phyloP scores from a whole-genome alignment of 1,140 invertebrate species.

The Dreissena rostriformis region DNA sequence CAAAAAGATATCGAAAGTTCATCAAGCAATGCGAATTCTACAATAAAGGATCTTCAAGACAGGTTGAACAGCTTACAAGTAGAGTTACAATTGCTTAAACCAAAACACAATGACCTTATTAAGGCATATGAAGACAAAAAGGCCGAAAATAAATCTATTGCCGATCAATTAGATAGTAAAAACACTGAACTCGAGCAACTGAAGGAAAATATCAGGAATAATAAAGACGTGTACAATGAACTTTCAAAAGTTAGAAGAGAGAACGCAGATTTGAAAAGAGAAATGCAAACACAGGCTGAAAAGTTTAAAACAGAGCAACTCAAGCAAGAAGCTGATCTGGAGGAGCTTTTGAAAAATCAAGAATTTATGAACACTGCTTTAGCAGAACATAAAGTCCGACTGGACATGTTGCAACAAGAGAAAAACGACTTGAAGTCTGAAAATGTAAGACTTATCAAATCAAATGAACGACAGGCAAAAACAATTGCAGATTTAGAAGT shows the following conservation, averaged over 20 bases:
- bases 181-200: slow-evolving; percentile 36
- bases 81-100: slow-evolving; percentile 47
- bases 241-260: slow-evolving; percentile 39
- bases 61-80: slow-evolving; percentile 34
- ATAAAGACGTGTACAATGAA: slow-evolving; percentile 53
- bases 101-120: slow-evolving; percentile 41
- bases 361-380: slow-evolving; percentile 53
- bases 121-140: slow-evolving; percentile 38
- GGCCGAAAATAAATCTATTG: slow-evolving; percentile 10
- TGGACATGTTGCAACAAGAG: slow-evolving; percentile 52
- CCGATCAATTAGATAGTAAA: slow-evolving; percentile 22
- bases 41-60: slow-evolving; percentile 47
- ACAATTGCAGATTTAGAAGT: slow-evolving; percentile 40
- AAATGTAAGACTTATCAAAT: slow-evolving; percentile 46
- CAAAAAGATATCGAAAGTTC: slow-evolving; percentile 37
- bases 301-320: slow-evolving; percentile 40
- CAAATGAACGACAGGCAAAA: slow-evolving; percentile 50
- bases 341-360: slow-evolving; percentile 53
- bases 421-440: slow-evolving; percentile 47
- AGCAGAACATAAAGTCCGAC: slow-evolving; percentile 47
- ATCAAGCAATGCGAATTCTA: background rate
- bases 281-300: slow-evolving; percentile 17
- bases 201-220: slow-evolving; percentile 39
- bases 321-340: slow-evolving; percentile 43
- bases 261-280: slow-evolving; percentile 31